Base-by-base conservation (phyloP, 2,888 invertebrate species). In the Maniola hyperantus region DNA sequence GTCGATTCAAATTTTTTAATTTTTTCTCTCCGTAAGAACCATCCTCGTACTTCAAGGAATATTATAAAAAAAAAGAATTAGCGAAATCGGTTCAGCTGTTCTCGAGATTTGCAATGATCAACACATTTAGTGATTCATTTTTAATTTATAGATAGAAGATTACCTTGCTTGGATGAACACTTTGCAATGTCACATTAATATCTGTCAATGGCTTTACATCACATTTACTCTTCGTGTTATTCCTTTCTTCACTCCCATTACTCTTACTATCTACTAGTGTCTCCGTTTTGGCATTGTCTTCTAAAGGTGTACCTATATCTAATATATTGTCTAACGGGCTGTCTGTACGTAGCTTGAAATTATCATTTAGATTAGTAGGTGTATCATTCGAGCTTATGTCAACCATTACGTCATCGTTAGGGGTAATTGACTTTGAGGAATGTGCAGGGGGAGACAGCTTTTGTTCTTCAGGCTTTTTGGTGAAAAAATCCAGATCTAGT, bases 141-240 rank as follows among this genome's bases (percentile, higher is more conserved):
- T n/a, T n/a, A n/a, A n/a, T n/a, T n/a, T n/a, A n/a, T n/a, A n/a
- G n/a, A n/a, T n/a, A n/a, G n/a, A n/a, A n/a, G n/a, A n/a, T n/a
- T n/a, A 36, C 57, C 57, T 92, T 91, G 73, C 96, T 95, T 46
- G 97, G 97, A 77, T 95, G 95, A 60, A 98, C 95, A 75, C 94
- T 94, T 78, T 96, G 95, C 74, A 98, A 85, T 11, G 95, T 94
- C 58, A 98, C 94, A 79, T 93, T 91, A 63, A 98, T 94, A 79
- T 97, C 96, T 2, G 93, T 94, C 72, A 91, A 74, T 0, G 88
- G 80, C 71, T 86, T 89, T 6, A 90, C 83, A 66, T 84, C 84
- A 70, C 63, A 79, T 57, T 71, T 77, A 66, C 70, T 79, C 63
- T 78, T 79, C 67, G 73, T 71, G 63, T 79, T 80, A 11, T 73